Percentiles rank a stretch among this genome's conserved stretches.
These are phyloP conservation scores for Cyanoderma ruficeps DNA, from an alignment of 2,113 vertebrate genomes.

Conservation along the genomic window DNA sequence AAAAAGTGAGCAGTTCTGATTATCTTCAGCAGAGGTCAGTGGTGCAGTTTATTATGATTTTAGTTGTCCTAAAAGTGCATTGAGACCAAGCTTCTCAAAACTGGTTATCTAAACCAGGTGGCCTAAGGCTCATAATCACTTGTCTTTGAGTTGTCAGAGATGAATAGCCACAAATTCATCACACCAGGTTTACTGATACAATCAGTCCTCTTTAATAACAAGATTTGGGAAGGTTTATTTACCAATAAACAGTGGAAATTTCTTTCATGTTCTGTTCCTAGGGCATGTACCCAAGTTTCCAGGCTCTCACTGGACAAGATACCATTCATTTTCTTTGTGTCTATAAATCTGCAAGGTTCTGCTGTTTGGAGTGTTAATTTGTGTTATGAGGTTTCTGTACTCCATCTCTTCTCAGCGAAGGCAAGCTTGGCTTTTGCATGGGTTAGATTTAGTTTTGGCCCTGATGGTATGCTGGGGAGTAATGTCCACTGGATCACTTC, in stretches of 20 bases:
- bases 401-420: not conserved
- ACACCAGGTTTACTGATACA: not conserved
- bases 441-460: not conserved
- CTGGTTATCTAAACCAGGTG: not conserved
- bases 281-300: not conserved
- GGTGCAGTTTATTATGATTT: not conserved
- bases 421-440: not conserved
- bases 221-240: not conserved
- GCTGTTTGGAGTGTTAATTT: rapidly evolving
- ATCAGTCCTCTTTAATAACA: not conserved
- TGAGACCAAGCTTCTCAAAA: not conserved
- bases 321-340: not conserved
- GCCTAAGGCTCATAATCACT: not conserved
- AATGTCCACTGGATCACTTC: not conserved
- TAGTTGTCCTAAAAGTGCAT: not conserved
- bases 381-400: not conserved
- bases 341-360: not conserved
- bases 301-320: not conserved
- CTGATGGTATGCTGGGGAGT: not conserved
- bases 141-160: not conserved
- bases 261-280: not conserved
- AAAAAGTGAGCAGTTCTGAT: not conserved
- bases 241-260: not conserved
- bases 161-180: not conserved
- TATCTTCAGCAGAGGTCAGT: conserved; percentile 49